These are phyloP conservation scores for Sebastes dallii DNA, from an alignment of 2,797 vertebrate genomes.

Conservation along the genomic window DNA sequence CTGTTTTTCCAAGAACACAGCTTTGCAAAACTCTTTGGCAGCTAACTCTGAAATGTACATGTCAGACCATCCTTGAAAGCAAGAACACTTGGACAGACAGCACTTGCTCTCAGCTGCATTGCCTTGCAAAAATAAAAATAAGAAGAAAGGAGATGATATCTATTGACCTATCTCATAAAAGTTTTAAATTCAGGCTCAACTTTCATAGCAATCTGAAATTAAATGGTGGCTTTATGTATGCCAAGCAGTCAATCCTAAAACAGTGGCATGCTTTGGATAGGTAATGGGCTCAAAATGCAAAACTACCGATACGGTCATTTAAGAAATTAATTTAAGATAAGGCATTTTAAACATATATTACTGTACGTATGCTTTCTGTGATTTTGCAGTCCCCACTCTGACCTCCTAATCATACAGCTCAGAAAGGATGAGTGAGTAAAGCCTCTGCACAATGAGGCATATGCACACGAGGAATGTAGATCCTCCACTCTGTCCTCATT, in stretches of 20 bases:
- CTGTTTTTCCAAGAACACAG: not conserved
- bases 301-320: not conserved
- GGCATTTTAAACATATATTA: not conserved
- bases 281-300: not conserved
- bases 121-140: not conserved
- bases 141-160: not conserved
- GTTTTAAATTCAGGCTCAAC: not conserved
- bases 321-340: not conserved
- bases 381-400: not conserved
- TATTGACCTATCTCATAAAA: not conserved
- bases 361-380: not conserved
- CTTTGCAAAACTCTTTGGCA: not conserved
- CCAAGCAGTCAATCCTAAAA: not conserved
- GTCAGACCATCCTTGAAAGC: not conserved
- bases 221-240: not conserved
- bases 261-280: not conserved
- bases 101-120: not conserved
- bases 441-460: conserved; percentile 65
- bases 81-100: not conserved
- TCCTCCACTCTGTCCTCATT: conserved; percentile 61
- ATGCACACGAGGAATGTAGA: conserved; percentile 79
- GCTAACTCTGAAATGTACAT: not conserved
- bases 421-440: conserved; percentile 45
- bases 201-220: not conserved
- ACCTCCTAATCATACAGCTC: conserved; percentile 24